Conservation (phyloP, 1,140 invertebrate species). For the Drosophila simulans region DNA sequence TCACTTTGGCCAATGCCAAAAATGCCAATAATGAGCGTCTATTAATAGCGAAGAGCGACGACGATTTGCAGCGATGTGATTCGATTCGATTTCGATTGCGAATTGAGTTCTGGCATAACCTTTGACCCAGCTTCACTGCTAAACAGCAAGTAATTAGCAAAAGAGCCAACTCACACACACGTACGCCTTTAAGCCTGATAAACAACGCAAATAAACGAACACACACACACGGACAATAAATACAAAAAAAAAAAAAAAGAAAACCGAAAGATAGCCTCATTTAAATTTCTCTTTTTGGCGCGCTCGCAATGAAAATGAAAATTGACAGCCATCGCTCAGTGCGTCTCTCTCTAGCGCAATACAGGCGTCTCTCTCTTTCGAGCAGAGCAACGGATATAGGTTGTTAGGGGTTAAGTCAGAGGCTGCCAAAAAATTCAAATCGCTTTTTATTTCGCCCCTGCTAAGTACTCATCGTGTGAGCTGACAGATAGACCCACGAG, state of each 20-base stretch:
- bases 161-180: conserved; percentile 18
- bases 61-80: conserved; percentile 55
- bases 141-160: conserved; percentile 60
- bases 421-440: conserved; percentile 41
- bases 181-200: conserved; percentile 23
- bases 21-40: conserved; percentile 68
- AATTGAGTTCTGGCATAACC: conserved; percentile 11
- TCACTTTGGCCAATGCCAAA: conserved; percentile 65
- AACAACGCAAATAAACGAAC: conserved; percentile 31
- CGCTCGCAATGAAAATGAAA: conserved; percentile 35
- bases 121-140: conserved; percentile 19
- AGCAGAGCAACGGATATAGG: background rate
- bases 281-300: conserved; percentile 72
- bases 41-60: conserved; percentile 51
- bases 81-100: conserved; percentile 48
- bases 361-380: background rate
- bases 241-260: background rate
- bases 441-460: conserved; percentile 1
- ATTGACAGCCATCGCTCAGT: conserved; percentile 20
- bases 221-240: background rate
- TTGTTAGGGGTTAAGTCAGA: conserved; percentile 26
- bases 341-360: background rate
- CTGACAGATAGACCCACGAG: conserved; percentile 32
- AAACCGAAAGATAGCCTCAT: conserved; percentile 47
- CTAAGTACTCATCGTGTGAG: conserved; percentile 28